phyloP scores from a whole-genome alignment of 2,113 vertebrate genomes.

The Hepsetus odoe region DNA sequence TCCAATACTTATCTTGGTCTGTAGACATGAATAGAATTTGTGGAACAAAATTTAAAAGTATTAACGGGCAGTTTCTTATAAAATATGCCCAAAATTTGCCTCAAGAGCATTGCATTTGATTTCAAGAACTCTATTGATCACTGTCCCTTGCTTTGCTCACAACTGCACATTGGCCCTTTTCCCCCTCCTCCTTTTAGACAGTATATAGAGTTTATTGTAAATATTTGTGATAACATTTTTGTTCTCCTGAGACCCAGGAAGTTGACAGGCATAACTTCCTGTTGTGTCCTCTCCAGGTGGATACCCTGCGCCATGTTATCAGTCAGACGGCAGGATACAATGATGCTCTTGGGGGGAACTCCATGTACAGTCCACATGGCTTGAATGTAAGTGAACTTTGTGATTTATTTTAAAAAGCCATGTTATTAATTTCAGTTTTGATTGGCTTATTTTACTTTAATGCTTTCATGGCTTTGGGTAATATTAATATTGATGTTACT shows the following conservation, averaged over 20 bases:
- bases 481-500: too few relatives aligned
- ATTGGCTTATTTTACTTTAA: background rate
- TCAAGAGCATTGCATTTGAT: background rate
- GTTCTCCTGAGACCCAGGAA: constrained; percentile 54
- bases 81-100: background rate
- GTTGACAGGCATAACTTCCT: constrained; percentile 68
- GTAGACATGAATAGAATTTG: background rate
- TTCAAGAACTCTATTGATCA: background rate
- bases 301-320: constrained; percentile 99
- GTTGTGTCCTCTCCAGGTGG: constrained; percentile 86
- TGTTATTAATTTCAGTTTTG: background rate
- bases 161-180: background rate
- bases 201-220: constrained; percentile 41
- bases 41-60: background rate
- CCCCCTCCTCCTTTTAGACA: constrained; percentile 26
- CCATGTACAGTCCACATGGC: constrained; percentile 97
- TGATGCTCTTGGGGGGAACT: constrained; percentile 93
- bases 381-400: constrained; percentile 86
- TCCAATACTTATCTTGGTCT: background rate
- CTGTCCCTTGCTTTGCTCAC: background rate
- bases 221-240: constrained; percentile 29
- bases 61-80: background rate
- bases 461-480: background rate
- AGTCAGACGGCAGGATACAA: constrained; percentile 99
- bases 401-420: background rate